Conservation (phyloP, 2,797 vertebrate species). For the Stomatorhinus walkeri region DNA sequence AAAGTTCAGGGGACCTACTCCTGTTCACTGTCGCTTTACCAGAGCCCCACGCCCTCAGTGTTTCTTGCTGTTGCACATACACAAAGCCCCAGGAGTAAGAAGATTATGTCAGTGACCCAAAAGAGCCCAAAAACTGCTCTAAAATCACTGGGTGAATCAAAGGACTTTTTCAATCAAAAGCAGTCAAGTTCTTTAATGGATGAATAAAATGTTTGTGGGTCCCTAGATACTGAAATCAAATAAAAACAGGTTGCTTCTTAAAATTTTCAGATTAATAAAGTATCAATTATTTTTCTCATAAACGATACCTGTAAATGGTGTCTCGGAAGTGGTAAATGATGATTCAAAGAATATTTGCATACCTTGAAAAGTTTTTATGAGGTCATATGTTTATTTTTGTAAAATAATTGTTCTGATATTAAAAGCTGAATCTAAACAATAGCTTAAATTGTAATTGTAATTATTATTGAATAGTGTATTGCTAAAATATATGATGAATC, state of each 20-base stretch:
- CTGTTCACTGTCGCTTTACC: neutral
- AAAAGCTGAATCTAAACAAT: constrained; percentile 14
- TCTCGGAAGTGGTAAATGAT: constrained; percentile 1
- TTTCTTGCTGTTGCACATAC: neutral
- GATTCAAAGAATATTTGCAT: constrained; percentile 9
- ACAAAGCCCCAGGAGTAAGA: neutral
- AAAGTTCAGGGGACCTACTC: neutral
- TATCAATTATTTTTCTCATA: constrained; percentile 12
- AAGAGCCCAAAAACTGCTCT: neutral
- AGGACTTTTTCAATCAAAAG: neutral
- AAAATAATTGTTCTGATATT: constrained; percentile 15
- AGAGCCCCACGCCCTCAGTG: neutral
- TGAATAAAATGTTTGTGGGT: neutral
- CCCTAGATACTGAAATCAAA: neutral
- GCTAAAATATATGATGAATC: constrained; percentile 17
- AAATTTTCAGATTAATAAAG: neutral
- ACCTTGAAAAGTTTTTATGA: constrained; percentile 19
- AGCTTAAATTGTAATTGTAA: constrained; percentile 16
- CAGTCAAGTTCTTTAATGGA: neutral
- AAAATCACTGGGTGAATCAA: neutral
- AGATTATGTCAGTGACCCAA: neutral
- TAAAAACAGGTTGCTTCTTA: neutral
- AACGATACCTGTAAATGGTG: neutral
- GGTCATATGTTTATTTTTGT: constrained; percentile 19
- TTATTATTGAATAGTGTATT: constrained; percentile 11